Evolutionary conservation across 2,888 invertebrate species (phyloP).

Genomic region (Melieria picta): DNA sequence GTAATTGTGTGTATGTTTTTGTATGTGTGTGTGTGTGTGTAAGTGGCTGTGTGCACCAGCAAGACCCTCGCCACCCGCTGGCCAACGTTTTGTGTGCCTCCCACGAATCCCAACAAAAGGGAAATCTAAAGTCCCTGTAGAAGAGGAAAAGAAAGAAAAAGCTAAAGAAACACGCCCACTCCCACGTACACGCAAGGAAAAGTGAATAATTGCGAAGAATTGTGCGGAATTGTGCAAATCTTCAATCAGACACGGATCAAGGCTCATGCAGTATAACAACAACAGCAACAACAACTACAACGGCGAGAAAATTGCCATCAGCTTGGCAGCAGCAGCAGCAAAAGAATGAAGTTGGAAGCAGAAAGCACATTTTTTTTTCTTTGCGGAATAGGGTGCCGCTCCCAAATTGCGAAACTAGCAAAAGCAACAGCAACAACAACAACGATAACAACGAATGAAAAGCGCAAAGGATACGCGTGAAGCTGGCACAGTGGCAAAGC

Average conservation of each 20-base stretch:
- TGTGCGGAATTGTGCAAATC: no score
- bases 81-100: background rate
- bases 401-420: slow-evolving; percentile 39
- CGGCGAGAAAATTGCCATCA: background rate
- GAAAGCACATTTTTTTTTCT: background rate
- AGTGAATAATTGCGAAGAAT: no score
- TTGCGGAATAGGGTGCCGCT: slow-evolving; percentile 38
- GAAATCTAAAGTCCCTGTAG: no score
- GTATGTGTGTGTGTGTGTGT: slow-evolving; percentile 14
- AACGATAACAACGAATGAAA: slow-evolving; percentile 17
- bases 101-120: background rate
- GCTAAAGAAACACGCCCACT: no score
- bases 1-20: slow-evolving; percentile 10
- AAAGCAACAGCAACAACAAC: slow-evolving; percentile 30
- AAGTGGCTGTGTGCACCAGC: background rate
- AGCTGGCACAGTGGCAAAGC: slow-evolving; percentile 4
- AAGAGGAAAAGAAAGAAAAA: no score
- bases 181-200: no score
- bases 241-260: no score
- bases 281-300: background rate
- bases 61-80: background rate
- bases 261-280: background rate
- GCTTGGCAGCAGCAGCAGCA: background rate
- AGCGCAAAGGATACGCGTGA: background rate
- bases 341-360: background rate